Evolutionary conservation across 2,113 vertebrate species (phyloP), one percentile per base, ranked within the genome.

Genomic region (Caracal caracal): DNA sequence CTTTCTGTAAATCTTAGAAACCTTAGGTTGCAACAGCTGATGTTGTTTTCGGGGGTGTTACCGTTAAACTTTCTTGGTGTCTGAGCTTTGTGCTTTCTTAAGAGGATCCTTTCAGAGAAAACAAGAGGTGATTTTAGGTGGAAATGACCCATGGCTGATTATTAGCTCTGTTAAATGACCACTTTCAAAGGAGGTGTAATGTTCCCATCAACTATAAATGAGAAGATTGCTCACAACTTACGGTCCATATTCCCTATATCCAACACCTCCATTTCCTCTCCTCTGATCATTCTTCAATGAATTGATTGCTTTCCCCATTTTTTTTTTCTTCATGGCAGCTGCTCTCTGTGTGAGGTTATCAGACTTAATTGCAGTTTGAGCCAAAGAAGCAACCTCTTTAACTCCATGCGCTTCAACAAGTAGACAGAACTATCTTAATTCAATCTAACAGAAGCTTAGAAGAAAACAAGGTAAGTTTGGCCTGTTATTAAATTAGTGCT

Each of bases 401-500:
- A 61, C 40, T 84, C 90, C 51, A 93, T 65, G 47, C 8, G n/a
- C 51, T 90, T 96, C 80, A 82, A 80, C 16, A 75, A 76, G 30
- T 65, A 82, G 91, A 95, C 70, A 92, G 66, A 56, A 92, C 56
- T 53, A 3, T 40, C 12, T 37, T 79, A 92, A 83, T 87, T 26
- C 28, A 87, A 95, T 91, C 15, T 56, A 79, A 78, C 43, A 49
- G 83, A 78, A 93, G 68, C 43, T 95, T 82, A 83, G 40, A 35
- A 78, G 61, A 83, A 83, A 92, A 87, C 40, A 96, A 86, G 65
- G 68, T 90, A 95, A 96, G 68, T 26, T 15, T 80, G 63, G 17
- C 47, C 28, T 79, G 7, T 82, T 90, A 92, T 87, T 89, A 68
- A 85, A 95, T 94, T 96, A 96, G 35, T 94, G 49, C 83, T 93